Conservation (phyloP, 2,888 invertebrate genomes). For the Thyatira batis region DNA sequence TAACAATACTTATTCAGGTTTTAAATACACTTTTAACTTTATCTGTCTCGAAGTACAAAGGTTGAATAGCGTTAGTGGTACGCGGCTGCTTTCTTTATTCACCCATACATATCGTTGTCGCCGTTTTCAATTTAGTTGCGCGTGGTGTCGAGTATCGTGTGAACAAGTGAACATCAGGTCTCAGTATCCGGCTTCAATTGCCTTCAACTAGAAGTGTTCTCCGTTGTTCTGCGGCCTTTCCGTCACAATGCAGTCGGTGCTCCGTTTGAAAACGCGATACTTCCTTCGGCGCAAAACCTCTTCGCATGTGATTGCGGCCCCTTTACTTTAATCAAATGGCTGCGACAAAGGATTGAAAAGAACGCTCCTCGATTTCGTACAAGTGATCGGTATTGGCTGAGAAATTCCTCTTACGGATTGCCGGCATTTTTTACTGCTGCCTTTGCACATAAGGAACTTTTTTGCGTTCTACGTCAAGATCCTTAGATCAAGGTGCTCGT, state of each 20-base stretch:
- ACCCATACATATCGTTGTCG: constrained; percentile 50
- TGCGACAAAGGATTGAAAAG: constrained; percentile 80
- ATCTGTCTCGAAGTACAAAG: not conserved
- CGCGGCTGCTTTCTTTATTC: constrained; percentile 45
- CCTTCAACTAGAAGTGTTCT: constrained; percentile 58
- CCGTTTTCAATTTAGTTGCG: constrained; percentile 51
- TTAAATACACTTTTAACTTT: not conserved
- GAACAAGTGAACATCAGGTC: constrained; percentile 57
- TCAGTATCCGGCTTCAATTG: constrained; percentile 65
- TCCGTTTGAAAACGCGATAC: constrained; percentile 81
- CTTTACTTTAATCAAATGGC: constrained; percentile 80
- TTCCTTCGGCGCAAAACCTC: constrained; percentile 72
- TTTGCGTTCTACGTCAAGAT: constrained; percentile 35
- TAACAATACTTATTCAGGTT: too few relatives aligned
- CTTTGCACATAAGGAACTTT: constrained; percentile 41
- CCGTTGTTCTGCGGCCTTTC: constrained; percentile 25
- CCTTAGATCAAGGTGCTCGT: constrained; percentile 24
- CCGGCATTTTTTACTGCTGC: constrained; percentile 63
- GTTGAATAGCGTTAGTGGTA: constrained; percentile 24
- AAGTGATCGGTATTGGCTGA: constrained; percentile 74
- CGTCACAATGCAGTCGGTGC: constrained; percentile 74
- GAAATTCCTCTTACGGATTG: constrained; percentile 63
- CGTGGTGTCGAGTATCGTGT: constrained; percentile 54
- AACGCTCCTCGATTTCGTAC: constrained; percentile 73
- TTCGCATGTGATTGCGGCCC: constrained; percentile 76